Conservation (phyloP, 2,888 invertebrate species). For the Agrochola lychnidis region DNA sequence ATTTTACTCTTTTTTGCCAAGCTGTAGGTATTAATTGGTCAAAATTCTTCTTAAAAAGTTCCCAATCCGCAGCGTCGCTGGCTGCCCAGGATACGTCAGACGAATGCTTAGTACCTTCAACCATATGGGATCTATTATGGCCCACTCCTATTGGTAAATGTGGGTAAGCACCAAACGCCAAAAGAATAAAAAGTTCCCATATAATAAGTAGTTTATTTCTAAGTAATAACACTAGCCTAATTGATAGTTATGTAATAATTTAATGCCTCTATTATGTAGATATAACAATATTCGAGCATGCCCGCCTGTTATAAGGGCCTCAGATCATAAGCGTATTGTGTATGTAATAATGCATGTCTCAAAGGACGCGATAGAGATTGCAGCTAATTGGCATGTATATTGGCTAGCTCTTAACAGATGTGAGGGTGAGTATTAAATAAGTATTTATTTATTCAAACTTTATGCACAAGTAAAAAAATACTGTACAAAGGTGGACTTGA, state of each 20-base stretch:
- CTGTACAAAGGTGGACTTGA: too few species aligned
- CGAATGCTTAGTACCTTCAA: too few species aligned
- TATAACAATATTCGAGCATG: neutral
- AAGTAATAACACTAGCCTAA: neutral
- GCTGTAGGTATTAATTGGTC: neutral
- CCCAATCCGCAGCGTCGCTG: too few species aligned
- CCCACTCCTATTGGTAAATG: neutral
- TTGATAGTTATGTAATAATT: neutral
- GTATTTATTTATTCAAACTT: neutral
- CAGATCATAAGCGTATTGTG: conserved; percentile 24
- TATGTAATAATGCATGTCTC: conserved; percentile 36
- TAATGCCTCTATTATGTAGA: neutral
- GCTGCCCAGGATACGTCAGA: neutral
- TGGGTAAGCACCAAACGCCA: too few species aligned
- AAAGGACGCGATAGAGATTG: conserved; percentile 28
- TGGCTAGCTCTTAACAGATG: conserved; percentile 11
- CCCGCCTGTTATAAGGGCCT: conserved; percentile 1
- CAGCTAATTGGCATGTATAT: conserved; percentile 38
- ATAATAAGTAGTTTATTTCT: neutral
- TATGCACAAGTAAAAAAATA: too few species aligned
- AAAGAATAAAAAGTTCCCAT: neutral
- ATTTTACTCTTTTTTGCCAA: too few species aligned
- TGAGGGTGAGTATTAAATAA: conserved; percentile 1
- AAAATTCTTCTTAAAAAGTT: neutral
- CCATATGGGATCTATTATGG: too few species aligned